phyloP scores from a whole-genome alignment of 2,888 invertebrate species.

The Lobophora halterata region DNA sequence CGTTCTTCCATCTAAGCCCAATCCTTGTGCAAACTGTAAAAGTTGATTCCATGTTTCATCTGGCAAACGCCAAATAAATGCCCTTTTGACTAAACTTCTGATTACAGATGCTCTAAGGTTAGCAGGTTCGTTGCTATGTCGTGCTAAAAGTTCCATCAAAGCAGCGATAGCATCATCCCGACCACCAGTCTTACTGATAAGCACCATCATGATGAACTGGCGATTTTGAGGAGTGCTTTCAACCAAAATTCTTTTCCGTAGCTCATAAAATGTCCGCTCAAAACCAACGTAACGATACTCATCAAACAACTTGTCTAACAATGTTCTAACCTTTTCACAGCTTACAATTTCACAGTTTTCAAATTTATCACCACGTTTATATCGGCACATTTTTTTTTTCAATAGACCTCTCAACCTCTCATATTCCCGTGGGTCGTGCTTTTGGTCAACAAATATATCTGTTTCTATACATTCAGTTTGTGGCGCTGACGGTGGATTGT shows the following conservation, averaged over 20 bases:
- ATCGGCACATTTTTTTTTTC: constrained; percentile 6
- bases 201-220: constrained; percentile 56
- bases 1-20: constrained; percentile 53
- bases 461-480: constrained; percentile 1
- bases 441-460: constrained; percentile 30
- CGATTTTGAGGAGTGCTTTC: constrained; percentile 48
- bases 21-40: constrained; percentile 46
- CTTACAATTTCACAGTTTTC: background rate
- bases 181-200: constrained; percentile 62
- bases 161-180: constrained; percentile 41
- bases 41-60: constrained; percentile 46
- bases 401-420: background rate
- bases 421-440: constrained; percentile 17
- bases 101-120: constrained; percentile 54
- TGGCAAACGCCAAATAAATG: constrained; percentile 54
- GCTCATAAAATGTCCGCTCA: constrained; percentile 46
- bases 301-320: constrained; percentile 52
- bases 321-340: constrained; percentile 2
- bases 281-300: constrained; percentile 54
- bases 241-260: constrained; percentile 43
- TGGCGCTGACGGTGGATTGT: constrained; percentile 32
- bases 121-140: constrained; percentile 51
- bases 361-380: background rate
- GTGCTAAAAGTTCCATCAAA: constrained; percentile 43
- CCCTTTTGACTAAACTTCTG: constrained; percentile 58